These are phyloP conservation scores for Ctenosaura bakeri DNA, from an alignment of 2,797 vertebrate genomes.

Conservation along the genomic window DNA sequence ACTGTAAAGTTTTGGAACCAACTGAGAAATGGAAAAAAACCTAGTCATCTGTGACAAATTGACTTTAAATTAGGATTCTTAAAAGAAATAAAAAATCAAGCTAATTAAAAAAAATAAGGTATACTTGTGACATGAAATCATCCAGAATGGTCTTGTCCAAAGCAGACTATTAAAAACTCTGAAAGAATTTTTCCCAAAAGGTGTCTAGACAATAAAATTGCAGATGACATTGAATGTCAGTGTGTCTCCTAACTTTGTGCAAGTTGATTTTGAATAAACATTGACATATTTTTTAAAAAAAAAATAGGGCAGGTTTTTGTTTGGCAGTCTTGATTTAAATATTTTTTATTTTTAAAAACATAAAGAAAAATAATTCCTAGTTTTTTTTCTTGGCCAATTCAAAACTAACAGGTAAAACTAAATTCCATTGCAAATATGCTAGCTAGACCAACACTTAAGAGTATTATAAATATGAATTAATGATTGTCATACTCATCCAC, in stretches of 20 bases:
- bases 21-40: slow-evolving; percentile 2
- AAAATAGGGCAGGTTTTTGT: background rate
- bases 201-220: background rate
- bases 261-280: too few species aligned
- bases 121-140: background rate
- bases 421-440: too few species aligned
- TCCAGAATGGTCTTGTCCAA: background rate
- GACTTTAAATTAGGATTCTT: background rate
- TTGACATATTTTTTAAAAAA: too few species aligned
- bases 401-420: too few species aligned
- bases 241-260: background rate
- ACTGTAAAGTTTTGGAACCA: background rate
- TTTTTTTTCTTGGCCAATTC: too few species aligned
- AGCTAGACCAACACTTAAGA: too few species aligned
- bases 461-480: too few species aligned
- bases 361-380: too few species aligned
- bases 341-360: too few species aligned
- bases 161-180: background rate
- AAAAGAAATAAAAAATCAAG: background rate
- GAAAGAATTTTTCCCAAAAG: too few species aligned
- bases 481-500: too few species aligned
- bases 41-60: background rate
- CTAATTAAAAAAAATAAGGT: background rate
- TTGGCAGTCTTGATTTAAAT: too few species aligned
- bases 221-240: background rate